A percentile compares a stretch with the other conserved stretches of the same genome.
Evolutionary conservation across 1,140 invertebrate genomes (phyloP).

Genomic region (Lepidurus packardi): DNA sequence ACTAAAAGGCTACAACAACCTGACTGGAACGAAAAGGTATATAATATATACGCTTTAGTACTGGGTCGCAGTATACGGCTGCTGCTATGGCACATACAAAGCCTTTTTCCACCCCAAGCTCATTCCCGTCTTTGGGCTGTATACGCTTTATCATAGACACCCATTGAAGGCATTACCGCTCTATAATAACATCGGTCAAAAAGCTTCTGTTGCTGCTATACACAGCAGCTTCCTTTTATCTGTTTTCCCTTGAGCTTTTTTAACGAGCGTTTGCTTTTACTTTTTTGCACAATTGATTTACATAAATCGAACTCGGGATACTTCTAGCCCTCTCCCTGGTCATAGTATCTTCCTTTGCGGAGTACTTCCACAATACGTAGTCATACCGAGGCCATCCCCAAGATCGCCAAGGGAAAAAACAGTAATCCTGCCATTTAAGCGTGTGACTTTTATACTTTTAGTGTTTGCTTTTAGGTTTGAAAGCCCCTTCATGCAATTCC

Average conservation of each 20-base stretch:
- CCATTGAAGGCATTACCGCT: conserved; percentile 11
- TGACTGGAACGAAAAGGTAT: conserved; percentile 21
- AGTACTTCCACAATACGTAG: background rate
- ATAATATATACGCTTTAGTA: background rate
- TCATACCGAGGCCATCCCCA: background rate
- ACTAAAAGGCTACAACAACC: background rate
- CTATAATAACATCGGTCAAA: conserved; percentile 15
- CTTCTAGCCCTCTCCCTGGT: background rate
- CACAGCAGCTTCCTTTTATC: conserved; percentile 10
- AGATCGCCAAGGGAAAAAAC: background rate
- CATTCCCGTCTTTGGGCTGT: background rate
- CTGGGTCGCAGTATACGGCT: background rate
- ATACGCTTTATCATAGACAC: conserved; percentile 10
- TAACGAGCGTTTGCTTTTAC: background rate
- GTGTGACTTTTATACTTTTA: background rate
- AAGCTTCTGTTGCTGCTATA: conserved; percentile 19
- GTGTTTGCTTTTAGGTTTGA: conserved; percentile 5
- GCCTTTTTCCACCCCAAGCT: background rate
- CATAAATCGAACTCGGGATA: background rate
- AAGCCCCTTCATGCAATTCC: conserved; percentile 12
- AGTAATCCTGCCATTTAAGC: background rate
- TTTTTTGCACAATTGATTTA: background rate
- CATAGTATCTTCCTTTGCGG: background rate
- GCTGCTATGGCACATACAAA: background rate
- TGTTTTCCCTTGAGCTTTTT: background rate